A percentile compares a stretch with the other conserved stretches of the same genome.
These are phyloP conservation scores for Theocolax elegans DNA, from an alignment of 1,140 invertebrate species.

Conservation along the genomic window DNA sequence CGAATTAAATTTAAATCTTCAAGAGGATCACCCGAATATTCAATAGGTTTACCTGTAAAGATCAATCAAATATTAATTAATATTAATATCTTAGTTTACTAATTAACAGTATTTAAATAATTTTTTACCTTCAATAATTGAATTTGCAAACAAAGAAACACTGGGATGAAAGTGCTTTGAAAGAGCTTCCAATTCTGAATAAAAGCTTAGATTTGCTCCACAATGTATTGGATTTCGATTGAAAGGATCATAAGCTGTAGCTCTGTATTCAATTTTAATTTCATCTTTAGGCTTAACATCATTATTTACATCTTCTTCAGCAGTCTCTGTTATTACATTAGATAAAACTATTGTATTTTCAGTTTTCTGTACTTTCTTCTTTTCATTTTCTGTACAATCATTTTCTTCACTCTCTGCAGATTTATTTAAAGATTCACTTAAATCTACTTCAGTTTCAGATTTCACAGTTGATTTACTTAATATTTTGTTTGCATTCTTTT, in stretches of 20 bases:
- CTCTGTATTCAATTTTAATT: conserved; percentile 45
- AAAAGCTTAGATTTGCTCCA: conserved; percentile 76
- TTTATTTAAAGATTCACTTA: conserved; percentile 56
- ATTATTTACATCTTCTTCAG: conserved; percentile 40
- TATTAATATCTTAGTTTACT: neutral
- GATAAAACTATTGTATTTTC: conserved; percentile 60
- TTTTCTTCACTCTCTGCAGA: conserved; percentile 32
- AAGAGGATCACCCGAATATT: conserved; percentile 91
- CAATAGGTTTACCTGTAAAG: conserved; percentile 74
- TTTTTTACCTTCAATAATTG: conserved; percentile 76
- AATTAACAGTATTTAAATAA: neutral
- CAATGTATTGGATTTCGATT: conserved; percentile 86
- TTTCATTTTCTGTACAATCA: conserved; percentile 31
- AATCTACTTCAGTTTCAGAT: conserved; percentile 53
- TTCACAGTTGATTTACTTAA: conserved; percentile 23
- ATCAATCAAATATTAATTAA: conserved; percentile 25
- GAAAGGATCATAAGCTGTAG: conserved; percentile 75
- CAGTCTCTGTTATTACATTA: conserved; percentile 47
- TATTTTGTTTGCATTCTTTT: conserved; percentile 46
- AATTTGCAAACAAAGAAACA: conserved; percentile 87
- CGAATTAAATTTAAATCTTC: conserved; percentile 89
- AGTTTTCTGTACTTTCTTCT: conserved; percentile 46
- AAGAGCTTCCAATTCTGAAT: conserved; percentile 80
- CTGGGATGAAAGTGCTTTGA: conserved; percentile 89
- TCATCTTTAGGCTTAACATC: conserved; percentile 47